Evolutionary conservation across 2,888 invertebrate genomes (phyloP).

Genomic region (Gortyna flavago): DNA sequence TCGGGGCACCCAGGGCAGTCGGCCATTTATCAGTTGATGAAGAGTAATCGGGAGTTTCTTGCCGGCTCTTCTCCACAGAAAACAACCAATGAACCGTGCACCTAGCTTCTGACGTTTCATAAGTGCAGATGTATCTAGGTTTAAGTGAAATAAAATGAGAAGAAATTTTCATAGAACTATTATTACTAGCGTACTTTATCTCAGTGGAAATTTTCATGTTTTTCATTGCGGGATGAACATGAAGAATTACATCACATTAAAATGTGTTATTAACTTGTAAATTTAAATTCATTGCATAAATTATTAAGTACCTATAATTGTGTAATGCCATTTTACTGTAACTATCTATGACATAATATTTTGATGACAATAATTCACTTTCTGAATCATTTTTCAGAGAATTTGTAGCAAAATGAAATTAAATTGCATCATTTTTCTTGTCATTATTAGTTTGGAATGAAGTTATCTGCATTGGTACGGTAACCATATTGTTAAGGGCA

Average conservation of each 20-base stretch:
- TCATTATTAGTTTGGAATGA: background rate
- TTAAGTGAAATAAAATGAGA: background rate
- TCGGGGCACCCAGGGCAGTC: background rate
- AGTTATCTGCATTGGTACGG: background rate
- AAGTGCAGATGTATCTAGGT: background rate
- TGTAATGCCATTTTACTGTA: background rate
- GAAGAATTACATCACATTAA: conserved; percentile 1
- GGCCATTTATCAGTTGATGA: background rate
- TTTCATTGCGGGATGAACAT: background rate
- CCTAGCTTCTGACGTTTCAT: background rate
- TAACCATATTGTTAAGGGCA: conserved; percentile 2
- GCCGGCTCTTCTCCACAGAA: background rate
- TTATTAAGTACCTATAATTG: background rate
- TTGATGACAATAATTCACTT: background rate
- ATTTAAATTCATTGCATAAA: conserved; percentile 1
- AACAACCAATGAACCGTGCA: background rate
- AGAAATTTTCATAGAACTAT: background rate
- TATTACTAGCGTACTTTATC: no score
- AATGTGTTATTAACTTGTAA: background rate
- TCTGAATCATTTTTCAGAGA: conserved; percentile 23
- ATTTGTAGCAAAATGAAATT: background rate
- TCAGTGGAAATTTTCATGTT: background rate
- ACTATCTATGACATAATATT: conserved; percentile 7
- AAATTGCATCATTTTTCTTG: conserved; percentile 25
- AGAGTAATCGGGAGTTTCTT: background rate